Conservation (phyloP, 2,113 vertebrate genomes). For the Stigmatopora nigra region DNA sequence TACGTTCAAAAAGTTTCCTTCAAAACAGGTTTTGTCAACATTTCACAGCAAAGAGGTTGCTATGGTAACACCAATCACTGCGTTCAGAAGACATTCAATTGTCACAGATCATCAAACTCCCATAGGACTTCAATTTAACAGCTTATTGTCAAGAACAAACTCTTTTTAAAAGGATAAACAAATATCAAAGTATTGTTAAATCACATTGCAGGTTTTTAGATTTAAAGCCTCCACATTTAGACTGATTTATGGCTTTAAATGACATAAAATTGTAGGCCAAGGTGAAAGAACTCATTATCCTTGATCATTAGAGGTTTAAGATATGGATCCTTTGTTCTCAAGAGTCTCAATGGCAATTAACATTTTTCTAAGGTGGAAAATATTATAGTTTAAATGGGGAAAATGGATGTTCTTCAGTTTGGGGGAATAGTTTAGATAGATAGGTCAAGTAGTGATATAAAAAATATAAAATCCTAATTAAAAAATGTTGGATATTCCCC, state of each 20-base stretch:
- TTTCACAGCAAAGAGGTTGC: not conserved
- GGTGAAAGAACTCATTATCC: conserved; percentile 61
- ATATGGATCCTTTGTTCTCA: conserved; percentile 39
- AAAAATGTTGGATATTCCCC: not conserved
- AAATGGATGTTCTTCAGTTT: not conserved
- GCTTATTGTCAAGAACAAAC: conserved; percentile 11
- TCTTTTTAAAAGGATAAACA: conserved; percentile 18
- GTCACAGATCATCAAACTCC: not conserved
- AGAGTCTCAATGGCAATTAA: conserved; percentile 44
- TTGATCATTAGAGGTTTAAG: conserved; percentile 40
- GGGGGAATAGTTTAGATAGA: not conserved
- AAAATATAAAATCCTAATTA: not conserved
- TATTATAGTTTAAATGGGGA: not conserved
- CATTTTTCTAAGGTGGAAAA: conserved; percentile 9
- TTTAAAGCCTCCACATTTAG: conserved; percentile 22
- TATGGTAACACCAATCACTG: not conserved
- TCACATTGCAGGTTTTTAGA: conserved; percentile 18
- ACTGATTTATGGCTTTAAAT: conserved; percentile 38
- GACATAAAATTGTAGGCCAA: conserved; percentile 59
- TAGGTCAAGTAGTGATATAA: not conserved
- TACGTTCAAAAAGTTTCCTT: not conserved
- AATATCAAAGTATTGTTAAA: conserved; percentile 15
- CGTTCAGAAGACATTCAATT: conserved; percentile 8
- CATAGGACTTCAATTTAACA: not conserved
- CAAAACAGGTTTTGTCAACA: conserved; percentile 2